Percentiles rank a stretch among this genome's conserved stretches.
Evolutionary conservation across 2,888 invertebrate species (phyloP).

Genomic region (Melanargia galathea): DNA sequence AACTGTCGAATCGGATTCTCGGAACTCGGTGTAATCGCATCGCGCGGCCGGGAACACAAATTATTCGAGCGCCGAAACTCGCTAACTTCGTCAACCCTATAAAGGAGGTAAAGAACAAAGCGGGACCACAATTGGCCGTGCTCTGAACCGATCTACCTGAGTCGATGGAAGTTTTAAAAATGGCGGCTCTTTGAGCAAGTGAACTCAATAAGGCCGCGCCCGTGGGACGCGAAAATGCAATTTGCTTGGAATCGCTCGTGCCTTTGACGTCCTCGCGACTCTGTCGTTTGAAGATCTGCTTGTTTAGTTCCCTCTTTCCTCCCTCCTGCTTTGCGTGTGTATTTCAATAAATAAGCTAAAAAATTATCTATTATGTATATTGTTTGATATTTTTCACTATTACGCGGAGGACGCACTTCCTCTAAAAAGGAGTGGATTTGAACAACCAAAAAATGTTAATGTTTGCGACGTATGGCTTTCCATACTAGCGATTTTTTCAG

Average conservation of each 20-base stretch:
- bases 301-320: constrained; percentile 36
- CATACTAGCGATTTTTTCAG: too few relatives aligned
- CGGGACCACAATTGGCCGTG: constrained; percentile 76
- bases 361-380: constrained; percentile 7
- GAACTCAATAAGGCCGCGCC: constrained; percentile 76
- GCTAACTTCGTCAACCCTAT: constrained; percentile 78
- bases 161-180: constrained; percentile 78
- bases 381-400: neutral
- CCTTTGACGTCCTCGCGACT: constrained; percentile 70
- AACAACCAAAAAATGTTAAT: too few relatives aligned
- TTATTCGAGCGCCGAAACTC: constrained; percentile 78
- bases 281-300: constrained; percentile 55
- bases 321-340: constrained; percentile 32
- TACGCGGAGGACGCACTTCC: too few relatives aligned
- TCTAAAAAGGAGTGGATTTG: too few relatives aligned
- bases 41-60: constrained; percentile 77
- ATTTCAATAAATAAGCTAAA: constrained; percentile 41
- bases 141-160: constrained; percentile 63
- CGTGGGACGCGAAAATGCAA: constrained; percentile 80
- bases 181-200: constrained; percentile 75
- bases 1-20: constrained; percentile 70
- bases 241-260: constrained; percentile 75
- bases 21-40: constrained; percentile 73
- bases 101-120: constrained; percentile 78
- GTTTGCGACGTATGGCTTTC: too few relatives aligned